Evolutionary conservation across 2,888 invertebrate genomes (phyloP).

Genomic region (Erebia epiphron): DNA sequence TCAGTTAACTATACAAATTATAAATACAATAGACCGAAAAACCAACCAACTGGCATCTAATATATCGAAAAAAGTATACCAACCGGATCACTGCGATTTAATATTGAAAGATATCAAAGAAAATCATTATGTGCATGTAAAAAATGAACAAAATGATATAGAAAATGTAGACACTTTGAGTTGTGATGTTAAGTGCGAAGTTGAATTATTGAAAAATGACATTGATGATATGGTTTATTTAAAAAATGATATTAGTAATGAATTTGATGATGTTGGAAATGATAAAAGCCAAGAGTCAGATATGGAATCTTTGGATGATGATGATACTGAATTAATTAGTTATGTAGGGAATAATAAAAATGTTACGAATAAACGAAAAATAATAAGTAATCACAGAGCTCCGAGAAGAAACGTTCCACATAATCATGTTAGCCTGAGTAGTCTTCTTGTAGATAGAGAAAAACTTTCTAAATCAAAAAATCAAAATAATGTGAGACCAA

Average conservation of each 20-base stretch:
- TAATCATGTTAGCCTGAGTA: background rate
- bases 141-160: background rate
- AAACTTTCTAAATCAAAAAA: background rate
- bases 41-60: background rate
- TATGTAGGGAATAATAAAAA: background rate
- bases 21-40: background rate
- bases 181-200: constrained; percentile 1
- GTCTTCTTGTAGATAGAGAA: background rate
- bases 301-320: background rate
- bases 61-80: background rate
- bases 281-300: background rate
- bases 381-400: background rate
- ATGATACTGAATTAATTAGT: background rate
- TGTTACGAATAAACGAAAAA: background rate
- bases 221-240: background rate
- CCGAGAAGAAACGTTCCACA: background rate
- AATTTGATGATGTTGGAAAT: background rate
- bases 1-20: background rate
- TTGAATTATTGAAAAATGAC: background rate
- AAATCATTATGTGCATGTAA: background rate
- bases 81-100: constrained; percentile 4
- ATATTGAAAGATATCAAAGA: background rate
- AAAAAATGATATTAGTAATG: background rate
- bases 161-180: background rate
- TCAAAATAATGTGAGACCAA: background rate